Evolutionary conservation across 2,888 invertebrate genomes (phyloP).

Genomic region (Dichetophora obliterata): DNA sequence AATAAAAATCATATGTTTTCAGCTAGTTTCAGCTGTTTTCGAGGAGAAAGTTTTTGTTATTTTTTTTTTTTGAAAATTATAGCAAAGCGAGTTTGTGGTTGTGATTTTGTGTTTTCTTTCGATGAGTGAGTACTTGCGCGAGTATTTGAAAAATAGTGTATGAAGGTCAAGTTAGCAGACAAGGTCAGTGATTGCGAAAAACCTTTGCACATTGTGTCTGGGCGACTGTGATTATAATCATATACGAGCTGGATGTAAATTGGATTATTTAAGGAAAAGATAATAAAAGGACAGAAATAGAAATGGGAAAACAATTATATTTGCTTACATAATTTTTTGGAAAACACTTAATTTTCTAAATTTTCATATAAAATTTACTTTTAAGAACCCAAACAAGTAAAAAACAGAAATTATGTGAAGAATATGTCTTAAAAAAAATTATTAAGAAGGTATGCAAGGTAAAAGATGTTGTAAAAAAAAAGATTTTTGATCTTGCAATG

Average conservation of each 20-base stretch:
- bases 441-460: no score
- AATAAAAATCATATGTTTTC: conserved; percentile 26
- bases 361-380: no score
- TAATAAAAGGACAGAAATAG: no score
- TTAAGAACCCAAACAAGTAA: no score
- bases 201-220: not conserved
- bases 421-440: no score
- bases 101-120: not conserved
- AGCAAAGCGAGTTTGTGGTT: not conserved
- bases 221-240: not conserved
- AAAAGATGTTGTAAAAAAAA: no score
- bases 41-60: not conserved
- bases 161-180: not conserved
- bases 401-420: no score
- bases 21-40: conserved; percentile 10
- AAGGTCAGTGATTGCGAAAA: not conserved
- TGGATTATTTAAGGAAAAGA: no score
- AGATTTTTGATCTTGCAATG: no score
- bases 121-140: not conserved
- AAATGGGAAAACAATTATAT: no score
- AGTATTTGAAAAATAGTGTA: not conserved
- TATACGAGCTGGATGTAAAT: not conserved
- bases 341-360: no score
- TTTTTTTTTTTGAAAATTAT: conserved; percentile 11
- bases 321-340: no score